A percentile compares a stretch with the other conserved stretches of the same genome.
Conservation (phyloP, 2,888 invertebrate genomes). For the Cantharis flavilabris region DNA sequence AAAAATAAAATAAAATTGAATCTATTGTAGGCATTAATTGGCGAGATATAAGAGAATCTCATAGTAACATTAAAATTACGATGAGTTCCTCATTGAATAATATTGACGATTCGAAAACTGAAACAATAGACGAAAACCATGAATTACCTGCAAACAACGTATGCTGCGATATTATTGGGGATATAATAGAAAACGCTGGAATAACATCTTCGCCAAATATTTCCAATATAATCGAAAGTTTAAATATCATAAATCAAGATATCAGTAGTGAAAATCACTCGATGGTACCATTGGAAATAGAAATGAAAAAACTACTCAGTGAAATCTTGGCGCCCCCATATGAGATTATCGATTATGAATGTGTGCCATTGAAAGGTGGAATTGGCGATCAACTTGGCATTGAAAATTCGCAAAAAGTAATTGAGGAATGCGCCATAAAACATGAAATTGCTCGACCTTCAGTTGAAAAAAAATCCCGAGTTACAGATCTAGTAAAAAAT, state of each 20-base stretch:
- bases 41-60: slow-evolving; percentile 12
- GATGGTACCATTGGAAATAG: slow-evolving; percentile 26
- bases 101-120: neutral
- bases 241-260: slow-evolving; percentile 30
- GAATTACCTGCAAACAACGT: neutral
- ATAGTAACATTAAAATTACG: neutral
- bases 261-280: slow-evolving; percentile 18
- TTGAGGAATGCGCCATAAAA: slow-evolving; percentile 48
- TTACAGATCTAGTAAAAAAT: slow-evolving; percentile 52
- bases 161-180: slow-evolving; percentile 6
- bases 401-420: slow-evolving; percentile 42
- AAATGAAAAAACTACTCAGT: slow-evolving; percentile 35
- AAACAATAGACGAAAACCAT: neutral
- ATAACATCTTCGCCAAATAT: neutral
- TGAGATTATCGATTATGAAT: slow-evolving; percentile 52
- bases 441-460: slow-evolving; percentile 49
- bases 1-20: neutral
- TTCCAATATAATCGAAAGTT: slow-evolving; percentile 32
- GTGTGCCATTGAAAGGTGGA: slow-evolving; percentile 45
- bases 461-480: slow-evolving; percentile 56
- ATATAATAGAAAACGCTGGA: neutral
- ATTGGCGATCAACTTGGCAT: slow-evolving; percentile 56
- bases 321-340: slow-evolving; percentile 54
- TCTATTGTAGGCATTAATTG: slow-evolving; percentile 7
- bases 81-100: neutral